These are phyloP conservation scores for Salvelinus namaycush DNA, from an alignment of 2,113 vertebrate species.

Conservation along the genomic window DNA sequence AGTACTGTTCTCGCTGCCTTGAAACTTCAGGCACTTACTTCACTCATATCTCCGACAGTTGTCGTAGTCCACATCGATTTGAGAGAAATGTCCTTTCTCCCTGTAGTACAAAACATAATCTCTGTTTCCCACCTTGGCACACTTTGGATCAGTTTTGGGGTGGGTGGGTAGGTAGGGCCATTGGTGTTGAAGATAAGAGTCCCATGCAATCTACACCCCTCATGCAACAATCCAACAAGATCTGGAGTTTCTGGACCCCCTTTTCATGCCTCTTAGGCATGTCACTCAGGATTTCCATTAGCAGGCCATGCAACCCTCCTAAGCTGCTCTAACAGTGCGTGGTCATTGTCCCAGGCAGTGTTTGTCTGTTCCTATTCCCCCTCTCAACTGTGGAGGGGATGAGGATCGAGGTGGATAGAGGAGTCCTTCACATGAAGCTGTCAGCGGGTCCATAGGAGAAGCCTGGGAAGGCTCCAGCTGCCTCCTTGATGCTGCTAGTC, in stretches of 20 bases:
- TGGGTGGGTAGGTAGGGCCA: slow-evolving; percentile 30
- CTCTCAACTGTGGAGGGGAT: background rate
- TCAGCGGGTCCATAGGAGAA: slow-evolving; percentile 76
- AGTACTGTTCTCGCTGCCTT: slow-evolving; percentile 32
- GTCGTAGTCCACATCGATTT: slow-evolving; percentile 16
- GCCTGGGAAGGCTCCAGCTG: slow-evolving; percentile 77
- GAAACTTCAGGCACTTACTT: slow-evolving; percentile 75
- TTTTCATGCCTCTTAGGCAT: slow-evolving; percentile 4
- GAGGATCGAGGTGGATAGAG: background rate
- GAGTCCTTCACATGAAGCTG: slow-evolving; percentile 65
- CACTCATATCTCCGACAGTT: slow-evolving; percentile 34
- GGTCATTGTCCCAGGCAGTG: slow-evolving; percentile 21
- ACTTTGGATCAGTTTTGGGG: slow-evolving; percentile 18
- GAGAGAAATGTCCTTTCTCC: slow-evolving; percentile 16
- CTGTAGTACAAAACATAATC: slow-evolving; percentile 13
- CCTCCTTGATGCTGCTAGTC: slow-evolving; percentile 76
- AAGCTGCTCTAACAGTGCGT: background rate
- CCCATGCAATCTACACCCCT: slow-evolving; percentile 22
- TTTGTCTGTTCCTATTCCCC: background rate
- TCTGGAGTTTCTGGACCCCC: background rate
- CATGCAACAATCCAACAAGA: slow-evolving; percentile 20
- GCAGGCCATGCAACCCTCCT: background rate
- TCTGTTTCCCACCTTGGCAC: slow-evolving; percentile 60
- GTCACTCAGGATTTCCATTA: slow-evolving; percentile 22
- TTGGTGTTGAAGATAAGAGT: slow-evolving; percentile 34